Evolutionary conservation across 2,113 vertebrate genomes (phyloP).

Genomic region (Chrysochloris asiatica): DNA sequence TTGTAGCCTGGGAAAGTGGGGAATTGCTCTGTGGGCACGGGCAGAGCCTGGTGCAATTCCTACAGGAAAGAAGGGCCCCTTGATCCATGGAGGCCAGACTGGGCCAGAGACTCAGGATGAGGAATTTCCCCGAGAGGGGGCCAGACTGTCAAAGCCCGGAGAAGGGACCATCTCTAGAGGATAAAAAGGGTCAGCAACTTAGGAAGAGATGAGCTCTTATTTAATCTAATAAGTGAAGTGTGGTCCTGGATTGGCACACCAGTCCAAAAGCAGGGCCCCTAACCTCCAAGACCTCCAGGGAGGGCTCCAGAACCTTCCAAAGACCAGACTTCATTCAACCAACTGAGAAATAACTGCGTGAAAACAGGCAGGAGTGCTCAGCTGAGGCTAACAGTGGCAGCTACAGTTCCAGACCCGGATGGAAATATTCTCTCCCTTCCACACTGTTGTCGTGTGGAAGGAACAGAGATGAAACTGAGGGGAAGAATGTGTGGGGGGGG

Average conservation of each 20-base stretch:
- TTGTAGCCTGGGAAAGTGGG: not conserved
- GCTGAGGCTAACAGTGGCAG: too few relatives aligned
- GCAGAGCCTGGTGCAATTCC: not conserved
- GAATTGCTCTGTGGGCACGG: not conserved
- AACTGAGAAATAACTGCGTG: accelerated
- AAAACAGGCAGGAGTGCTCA: not conserved
- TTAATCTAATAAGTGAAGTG: too few relatives aligned
- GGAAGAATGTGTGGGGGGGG: too few relatives aligned
- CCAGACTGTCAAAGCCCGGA: not conserved
- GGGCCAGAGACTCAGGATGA: not conserved
- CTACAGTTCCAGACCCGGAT: accelerated
- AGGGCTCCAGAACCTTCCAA: not conserved
- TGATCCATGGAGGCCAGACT: not conserved
- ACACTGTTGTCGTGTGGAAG: not conserved
- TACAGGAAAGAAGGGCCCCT: not conserved
- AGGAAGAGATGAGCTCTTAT: too few relatives aligned
- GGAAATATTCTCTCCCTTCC: accelerated
- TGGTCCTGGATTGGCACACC: too few relatives aligned
- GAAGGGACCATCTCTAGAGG: too few relatives aligned
- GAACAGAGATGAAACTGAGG: not conserved
- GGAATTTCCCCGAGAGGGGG: not conserved
- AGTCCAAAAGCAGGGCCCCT: not conserved
- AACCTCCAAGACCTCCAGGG: not conserved
- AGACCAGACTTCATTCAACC: not conserved
- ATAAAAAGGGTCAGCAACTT: too few relatives aligned